Conservation (phyloP, 2,888 invertebrate genomes). For the Latheticus oryzae region DNA sequence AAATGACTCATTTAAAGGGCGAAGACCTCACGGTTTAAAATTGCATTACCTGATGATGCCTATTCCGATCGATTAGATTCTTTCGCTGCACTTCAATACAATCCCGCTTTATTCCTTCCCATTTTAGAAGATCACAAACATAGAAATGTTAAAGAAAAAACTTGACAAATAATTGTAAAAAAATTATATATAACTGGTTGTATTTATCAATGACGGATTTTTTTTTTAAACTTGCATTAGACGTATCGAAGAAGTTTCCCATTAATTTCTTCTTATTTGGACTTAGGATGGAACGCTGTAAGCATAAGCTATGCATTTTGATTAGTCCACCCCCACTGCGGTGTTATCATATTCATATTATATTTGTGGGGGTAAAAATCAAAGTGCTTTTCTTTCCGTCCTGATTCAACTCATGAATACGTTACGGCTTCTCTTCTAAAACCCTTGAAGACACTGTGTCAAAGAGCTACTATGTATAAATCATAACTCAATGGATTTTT, state of each 20-base stretch:
- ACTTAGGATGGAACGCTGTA: constrained; percentile 57
- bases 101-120: constrained; percentile 42
- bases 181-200: too few species aligned
- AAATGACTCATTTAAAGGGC: constrained; percentile 38
- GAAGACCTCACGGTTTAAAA: constrained; percentile 32
- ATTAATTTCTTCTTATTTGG: constrained; percentile 60
- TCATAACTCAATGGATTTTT: constrained; percentile 53
- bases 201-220: too few species aligned
- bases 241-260: constrained; percentile 43
- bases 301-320: constrained; percentile 65
- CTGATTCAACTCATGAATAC: constrained; percentile 62
- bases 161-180: too few species aligned
- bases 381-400: constrained; percentile 61
- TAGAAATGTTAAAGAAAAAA: too few species aligned
- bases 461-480: constrained; percentile 60
- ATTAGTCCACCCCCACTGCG: constrained; percentile 61
- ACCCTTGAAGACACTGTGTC: constrained; percentile 58
- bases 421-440: constrained; percentile 57
- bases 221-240: constrained; percentile 13
- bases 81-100: constrained; percentile 40
- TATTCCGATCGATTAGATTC: constrained; percentile 41
- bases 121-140: constrained; percentile 27
- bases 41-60: constrained; percentile 41
- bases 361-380: constrained; percentile 65
- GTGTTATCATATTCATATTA: constrained; percentile 65